Evolutionary conservation across 1,140 invertebrate genomes (phyloP), one percentile per base, ranked within the genome.

Genomic region (Anadara kagoshimensis): DNA sequence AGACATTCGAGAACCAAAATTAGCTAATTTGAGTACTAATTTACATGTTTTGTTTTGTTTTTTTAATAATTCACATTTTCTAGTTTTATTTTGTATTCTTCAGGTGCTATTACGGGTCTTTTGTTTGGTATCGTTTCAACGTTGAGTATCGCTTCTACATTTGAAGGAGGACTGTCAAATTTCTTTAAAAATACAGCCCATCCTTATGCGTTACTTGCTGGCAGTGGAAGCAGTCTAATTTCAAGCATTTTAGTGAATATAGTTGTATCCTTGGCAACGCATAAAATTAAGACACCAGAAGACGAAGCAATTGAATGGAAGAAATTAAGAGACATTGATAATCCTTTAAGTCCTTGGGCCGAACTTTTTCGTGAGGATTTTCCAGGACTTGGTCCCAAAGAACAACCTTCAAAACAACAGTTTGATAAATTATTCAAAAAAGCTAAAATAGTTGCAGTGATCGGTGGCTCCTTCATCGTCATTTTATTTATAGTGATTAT

Each of bases 291-390:
- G 11, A 22, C 22, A 14, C 20, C 53, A 14, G 53, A 20, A 20
- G 79, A 76, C 51, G 72, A 66, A 24, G n/a, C 64, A 61, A 54
- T 69, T 22, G 83, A 85, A 73, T 89, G 88, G 87, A 82, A 87
- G 62, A 85, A 84, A 75, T 82, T 85, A 1, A 71, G 86, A 12
- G 81, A 87, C 49, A 90, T 90, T 56, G 87, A 90, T 62, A 89
- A 89, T 67, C 88, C 88, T 0, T 79, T 90, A 10, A 73, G 72
- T 49, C 87, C 88, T 20, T 90, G 87, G 86, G 63, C 76, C 7
- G 76, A 88, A n/a, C 66, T 81, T 16, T 89, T 85, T 75, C 65
- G 78, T 26, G 79, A 87, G 41, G 81, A 87, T 54, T 67, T 84
- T 12, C 71, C 74, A 14, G n/a, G 74, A 12, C 53, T 80, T 20